A percentile compares a stretch with the other conserved stretches of the same genome.
Evolutionary conservation across 2,797 vertebrate genomes (phyloP).

Genomic region (Ceryle rudis): DNA sequence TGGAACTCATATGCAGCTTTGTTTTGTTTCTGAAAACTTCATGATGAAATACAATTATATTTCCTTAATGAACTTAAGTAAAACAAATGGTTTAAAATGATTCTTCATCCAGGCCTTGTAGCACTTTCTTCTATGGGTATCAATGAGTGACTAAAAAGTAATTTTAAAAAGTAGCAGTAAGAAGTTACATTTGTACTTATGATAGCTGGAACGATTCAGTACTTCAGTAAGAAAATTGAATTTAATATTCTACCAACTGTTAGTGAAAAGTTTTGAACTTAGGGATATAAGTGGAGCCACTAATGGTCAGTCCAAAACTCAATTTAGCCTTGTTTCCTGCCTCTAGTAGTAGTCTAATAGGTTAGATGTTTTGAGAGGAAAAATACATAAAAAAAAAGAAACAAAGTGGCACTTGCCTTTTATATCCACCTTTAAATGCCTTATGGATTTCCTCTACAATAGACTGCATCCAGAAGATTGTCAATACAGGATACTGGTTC

Average conservation of each 20-base stretch:
- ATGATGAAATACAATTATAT: neutral
- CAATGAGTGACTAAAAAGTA: neutral
- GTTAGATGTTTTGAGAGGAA: neutral
- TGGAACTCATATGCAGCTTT: neutral
- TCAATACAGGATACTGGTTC: neutral
- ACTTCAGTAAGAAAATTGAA: neutral
- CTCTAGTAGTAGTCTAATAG: neutral
- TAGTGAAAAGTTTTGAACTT: neutral
- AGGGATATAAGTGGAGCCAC: neutral
- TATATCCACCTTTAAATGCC: neutral
- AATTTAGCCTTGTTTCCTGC: neutral
- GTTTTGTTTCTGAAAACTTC: neutral
- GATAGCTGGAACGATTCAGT: neutral
- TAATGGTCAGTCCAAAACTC: neutral
- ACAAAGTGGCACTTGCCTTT: neutral
- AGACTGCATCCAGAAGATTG: neutral
- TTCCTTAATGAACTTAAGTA: neutral
- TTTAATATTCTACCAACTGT: neutral
- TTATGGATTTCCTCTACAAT: neutral
- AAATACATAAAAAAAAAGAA: neutral
- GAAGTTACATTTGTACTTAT: neutral
- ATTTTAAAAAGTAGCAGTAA: neutral
- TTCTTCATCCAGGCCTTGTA: neutral
- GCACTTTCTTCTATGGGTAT: neutral
- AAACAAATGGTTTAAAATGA: neutral